Base-by-base conservation (phyloP, 2,113 vertebrate species). In the Bufo gargarizans region DNA sequence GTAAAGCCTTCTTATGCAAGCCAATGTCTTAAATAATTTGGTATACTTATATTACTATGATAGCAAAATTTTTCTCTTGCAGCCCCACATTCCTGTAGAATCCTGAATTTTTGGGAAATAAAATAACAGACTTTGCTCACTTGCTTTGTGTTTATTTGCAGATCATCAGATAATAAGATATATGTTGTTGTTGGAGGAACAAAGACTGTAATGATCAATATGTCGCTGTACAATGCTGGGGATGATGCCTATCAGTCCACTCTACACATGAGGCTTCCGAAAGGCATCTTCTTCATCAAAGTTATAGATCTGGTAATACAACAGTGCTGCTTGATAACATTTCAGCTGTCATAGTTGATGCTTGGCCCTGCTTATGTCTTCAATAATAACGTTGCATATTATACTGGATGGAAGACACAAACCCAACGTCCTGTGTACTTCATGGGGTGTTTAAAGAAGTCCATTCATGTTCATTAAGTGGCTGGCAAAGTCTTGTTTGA, bases 221-320 rank as follows among this genome's bases (percentile, higher is more conserved):
- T 97, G 58, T 94, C 93, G 0, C 84, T 99, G 50, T 89, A 92
- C 89, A 99, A 98, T 88, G 92, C 90, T 13, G 98, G 98, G 84
- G 98, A 99, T 13, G 96, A 98, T 22, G 97, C 98, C 0, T 98
- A 97, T 86, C 95, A 96, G 83, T 96, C 97, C 0, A 91, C 93
- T 45, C 93, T 99, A 71, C 94, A 91, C 10, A 89, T 99, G 87
- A 91, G 84, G 0, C 95, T 99, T 59, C 97, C 97, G 22, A 91
- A 91, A 81, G 95, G 95, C 83, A 93, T 99, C 91, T 96, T 97
- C 90, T 98, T 97, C 91, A 94, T 96, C 86, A 97, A 97, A 95
- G 91, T 97, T 61, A 90, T 96, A 88, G 95, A 97, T 65, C 90
- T 94, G 90, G 98, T 99, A 92, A 97, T 97, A 90, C 59, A 9